phyloP scores from a whole-genome alignment of 35 echinoderm and acorn worm species.

The Lytechinus variegatus region DNA sequence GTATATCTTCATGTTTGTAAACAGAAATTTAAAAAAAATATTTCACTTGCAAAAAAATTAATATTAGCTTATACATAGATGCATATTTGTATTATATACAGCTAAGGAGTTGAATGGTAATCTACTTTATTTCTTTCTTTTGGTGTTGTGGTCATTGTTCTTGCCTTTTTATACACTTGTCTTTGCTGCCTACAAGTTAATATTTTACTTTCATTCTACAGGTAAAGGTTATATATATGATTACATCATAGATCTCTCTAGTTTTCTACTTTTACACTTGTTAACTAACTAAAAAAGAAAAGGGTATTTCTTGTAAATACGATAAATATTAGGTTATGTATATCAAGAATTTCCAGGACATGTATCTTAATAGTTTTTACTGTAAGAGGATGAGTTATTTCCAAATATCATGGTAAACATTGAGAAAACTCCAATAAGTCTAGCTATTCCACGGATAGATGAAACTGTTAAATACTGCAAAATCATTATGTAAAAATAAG shows the following conservation, averaged over 20 bases:
- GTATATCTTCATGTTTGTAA: not conserved
- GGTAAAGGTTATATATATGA: not conserved
- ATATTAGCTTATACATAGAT: not conserved
- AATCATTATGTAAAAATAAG: too few species aligned
- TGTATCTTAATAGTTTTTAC: too few species aligned
- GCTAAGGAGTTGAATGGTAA: not conserved
- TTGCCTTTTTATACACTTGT: not conserved
- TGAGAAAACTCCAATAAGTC: too few species aligned
- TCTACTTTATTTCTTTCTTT: not conserved
- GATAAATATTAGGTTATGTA: not conserved
- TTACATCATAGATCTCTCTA: not conserved
- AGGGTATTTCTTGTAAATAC: not conserved
- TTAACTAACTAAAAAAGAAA: not conserved
- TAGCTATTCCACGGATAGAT: too few species aligned
- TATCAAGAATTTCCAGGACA: too few species aligned
- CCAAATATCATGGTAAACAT: too few species aligned
- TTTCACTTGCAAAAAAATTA: not conserved
- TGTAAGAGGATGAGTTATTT: too few species aligned
- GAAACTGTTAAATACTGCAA: too few species aligned
- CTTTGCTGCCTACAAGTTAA: not conserved
- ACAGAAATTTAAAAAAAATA: not conserved
- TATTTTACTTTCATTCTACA: not conserved
- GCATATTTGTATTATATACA: not conserved
- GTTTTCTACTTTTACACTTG: not conserved
- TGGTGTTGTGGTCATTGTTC: not conserved